Evolutionary conservation across 2,113 vertebrate species (phyloP).

Genomic region (Coracopsis vasa): DNA sequence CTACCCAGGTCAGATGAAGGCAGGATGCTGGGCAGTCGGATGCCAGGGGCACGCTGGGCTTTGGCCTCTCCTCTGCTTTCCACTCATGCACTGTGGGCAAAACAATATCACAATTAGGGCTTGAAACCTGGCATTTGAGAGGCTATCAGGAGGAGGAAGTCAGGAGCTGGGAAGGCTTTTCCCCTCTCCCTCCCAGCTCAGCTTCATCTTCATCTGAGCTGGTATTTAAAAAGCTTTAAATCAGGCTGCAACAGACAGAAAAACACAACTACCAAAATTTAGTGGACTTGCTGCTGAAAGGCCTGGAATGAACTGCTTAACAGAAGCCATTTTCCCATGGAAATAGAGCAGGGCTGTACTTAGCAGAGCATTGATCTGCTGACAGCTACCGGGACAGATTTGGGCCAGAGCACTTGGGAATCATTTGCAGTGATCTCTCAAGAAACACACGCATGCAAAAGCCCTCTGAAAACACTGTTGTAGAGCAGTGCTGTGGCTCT

Average conservation of each 20-base stretch:
- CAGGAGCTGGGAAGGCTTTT: not conserved
- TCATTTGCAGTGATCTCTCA: slow-evolving; percentile 28
- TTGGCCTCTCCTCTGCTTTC: slow-evolving; percentile 32
- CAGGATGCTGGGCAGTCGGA: slow-evolving; percentile 29
- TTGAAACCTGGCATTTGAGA: not conserved
- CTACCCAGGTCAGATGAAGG: slow-evolving; percentile 72
- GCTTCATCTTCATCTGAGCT: slow-evolving; percentile 7
- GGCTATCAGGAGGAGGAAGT: not conserved
- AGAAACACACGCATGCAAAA: slow-evolving; percentile 10
- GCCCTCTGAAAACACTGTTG: not conserved
- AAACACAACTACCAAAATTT: slow-evolving; percentile 33
- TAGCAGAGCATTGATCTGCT: slow-evolving; percentile 53
- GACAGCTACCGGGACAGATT: slow-evolving; percentile 52
- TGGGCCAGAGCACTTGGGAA: slow-evolving; percentile 62
- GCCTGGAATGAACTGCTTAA: slow-evolving; percentile 32
- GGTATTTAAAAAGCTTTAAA: slow-evolving; percentile 18
- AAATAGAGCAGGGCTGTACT: slow-evolving; percentile 33
- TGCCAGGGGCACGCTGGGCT: slow-evolving; percentile 15
- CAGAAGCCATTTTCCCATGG: slow-evolving; percentile 46
- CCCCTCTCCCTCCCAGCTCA: not conserved
- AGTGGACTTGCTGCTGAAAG: not conserved
- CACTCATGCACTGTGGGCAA: slow-evolving; percentile 66
- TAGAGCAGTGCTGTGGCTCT: not conserved
- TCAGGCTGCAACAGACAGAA: not conserved
- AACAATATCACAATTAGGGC: not conserved